A percentile compares a stretch with the other conserved stretches of the same genome.
phyloP scores from a whole-genome alignment of 2,113 vertebrate species.

The Myotis brandtii region DNA sequence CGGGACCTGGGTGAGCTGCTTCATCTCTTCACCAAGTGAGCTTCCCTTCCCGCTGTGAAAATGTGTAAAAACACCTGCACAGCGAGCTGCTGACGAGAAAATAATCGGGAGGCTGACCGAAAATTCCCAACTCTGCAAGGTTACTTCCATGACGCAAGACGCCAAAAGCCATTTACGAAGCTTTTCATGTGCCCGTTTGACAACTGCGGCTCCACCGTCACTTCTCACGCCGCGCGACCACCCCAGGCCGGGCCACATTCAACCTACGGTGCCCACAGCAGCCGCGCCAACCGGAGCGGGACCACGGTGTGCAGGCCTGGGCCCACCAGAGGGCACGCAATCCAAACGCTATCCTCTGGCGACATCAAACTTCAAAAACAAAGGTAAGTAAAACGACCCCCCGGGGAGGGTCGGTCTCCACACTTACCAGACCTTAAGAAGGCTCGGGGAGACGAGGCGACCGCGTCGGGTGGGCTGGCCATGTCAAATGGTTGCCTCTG shows the following conservation, averaged over 20 bases:
- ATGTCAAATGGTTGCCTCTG: constrained; percentile 94
- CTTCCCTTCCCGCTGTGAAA: background rate
- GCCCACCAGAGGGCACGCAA: background rate
- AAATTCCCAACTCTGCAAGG: background rate
- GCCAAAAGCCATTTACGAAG: background rate
- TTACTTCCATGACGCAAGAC: background rate
- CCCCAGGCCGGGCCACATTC: background rate
- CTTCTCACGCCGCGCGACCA: background rate
- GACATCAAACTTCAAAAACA: background rate
- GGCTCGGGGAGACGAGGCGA: constrained; percentile 83
- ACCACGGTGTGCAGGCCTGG: background rate
- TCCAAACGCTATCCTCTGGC: background rate
- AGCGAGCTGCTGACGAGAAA: background rate
- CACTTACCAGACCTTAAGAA: constrained; percentile 94
- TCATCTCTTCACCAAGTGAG: background rate
- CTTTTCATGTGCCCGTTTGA: background rate
- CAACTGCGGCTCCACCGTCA: background rate
- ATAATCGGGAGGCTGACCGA: background rate
- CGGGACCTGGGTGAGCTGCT: background rate
- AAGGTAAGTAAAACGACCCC: constrained; percentile 74
- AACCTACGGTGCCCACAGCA: background rate
- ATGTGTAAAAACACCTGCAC: background rate
- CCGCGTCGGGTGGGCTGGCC: constrained; percentile 88
- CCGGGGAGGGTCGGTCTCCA: constrained; percentile 58
- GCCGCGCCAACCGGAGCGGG: background rate